Base-by-base conservation (phyloP, 2,113 vertebrate species). In the Xenopus laevis region DNA sequence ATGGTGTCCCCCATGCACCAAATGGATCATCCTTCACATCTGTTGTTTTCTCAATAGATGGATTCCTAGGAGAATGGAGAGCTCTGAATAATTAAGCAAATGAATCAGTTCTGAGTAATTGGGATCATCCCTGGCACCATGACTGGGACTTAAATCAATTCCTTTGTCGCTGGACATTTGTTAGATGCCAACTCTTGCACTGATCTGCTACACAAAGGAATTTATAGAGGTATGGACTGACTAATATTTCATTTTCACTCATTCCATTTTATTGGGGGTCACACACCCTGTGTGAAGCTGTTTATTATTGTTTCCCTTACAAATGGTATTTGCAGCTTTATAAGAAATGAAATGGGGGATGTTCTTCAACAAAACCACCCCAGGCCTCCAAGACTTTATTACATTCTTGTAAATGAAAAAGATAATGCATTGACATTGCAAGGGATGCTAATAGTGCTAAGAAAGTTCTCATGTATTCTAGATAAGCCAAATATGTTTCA, bases 21-120 rank as follows among this genome's bases (percentile, higher is more conserved):
- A 79, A 81, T 84, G 80, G 85, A 85, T 87, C 82, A 85, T 84
- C 86, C 81, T 47, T 80, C 77, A 71, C 82, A 72, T 79, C 81
- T 82, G 77, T 68, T 80, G 80, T 78, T 80, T 81, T 78, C 70
- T 82, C 81, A 78, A 80, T 77, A 46, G 83, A 81, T 66, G 61
- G 71, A 78, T 71, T 68, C 57, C 72, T 68, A 47, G 27, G 65
- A 75, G 72, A 68, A 68, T 52, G 65, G 40, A 67, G 65, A 75
- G 57, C 64, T 68, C 13, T 61, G 72, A 68, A 75, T 75, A 75
- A 68, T 68, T 75, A 68, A 27, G 72, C 55, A 75, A 60, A 75
- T 74, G 10, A 68, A 75, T 68, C 47, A 50, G 57, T 52, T 68
- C 57, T 75, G 72, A 44, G 17, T 75, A 75, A 75, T 67, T 68